Evolutionary conservation across 2,888 invertebrate species (phyloP), one percentile per base, ranked within the genome.

Genomic region (Phragmatobia fuliginosa): DNA sequence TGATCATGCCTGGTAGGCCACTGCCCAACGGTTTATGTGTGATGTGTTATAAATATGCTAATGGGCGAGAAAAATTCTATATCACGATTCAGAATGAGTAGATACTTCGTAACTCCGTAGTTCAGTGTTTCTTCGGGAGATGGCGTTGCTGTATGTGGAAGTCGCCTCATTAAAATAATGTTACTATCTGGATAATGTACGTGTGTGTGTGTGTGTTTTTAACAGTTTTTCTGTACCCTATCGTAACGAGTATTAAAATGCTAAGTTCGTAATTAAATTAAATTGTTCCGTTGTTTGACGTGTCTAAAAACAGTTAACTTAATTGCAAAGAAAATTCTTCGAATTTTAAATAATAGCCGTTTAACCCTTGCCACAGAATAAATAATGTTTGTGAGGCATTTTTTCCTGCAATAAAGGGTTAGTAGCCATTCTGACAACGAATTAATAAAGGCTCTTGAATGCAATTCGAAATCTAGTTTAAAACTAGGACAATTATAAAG

Each of bases 401-500:
- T n/a, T 52, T 52, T 52, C 11, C 25, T 56, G 25, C 5, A 28
- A 56, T 28, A 56, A 56, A 25, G 16, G 28, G 16, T 14, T 16
- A 16, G 16, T 56, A 16, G 56, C 2, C 28, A 56, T 16, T 7
- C 28, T 28, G 25, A 16, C 28, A 56, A 56, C 16, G 28, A 56
- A 28, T 56, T 56, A 28, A 56, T 28, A 28, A 56, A 28, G 56
- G 16, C 56, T 56, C n/a, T n/a, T n/a, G n/a, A n/a, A n/a, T n/a
- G n/a, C n/a, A n/a, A n/a, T n/a, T n/a, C n/a, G n/a, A n/a, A n/a
- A n/a, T n/a, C 21, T 62, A 5, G 21, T 31, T 5, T 28, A 28
- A 70, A 74, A 74, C 80, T 72, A 60, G 28, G 16, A 28, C 31
- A 63, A 80, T 80, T 75, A 76, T 79, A 77, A 41, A 75, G 70